phyloP scores from a whole-genome alignment of 2,797 vertebrate species.

The Bufotes viridis region DNA sequence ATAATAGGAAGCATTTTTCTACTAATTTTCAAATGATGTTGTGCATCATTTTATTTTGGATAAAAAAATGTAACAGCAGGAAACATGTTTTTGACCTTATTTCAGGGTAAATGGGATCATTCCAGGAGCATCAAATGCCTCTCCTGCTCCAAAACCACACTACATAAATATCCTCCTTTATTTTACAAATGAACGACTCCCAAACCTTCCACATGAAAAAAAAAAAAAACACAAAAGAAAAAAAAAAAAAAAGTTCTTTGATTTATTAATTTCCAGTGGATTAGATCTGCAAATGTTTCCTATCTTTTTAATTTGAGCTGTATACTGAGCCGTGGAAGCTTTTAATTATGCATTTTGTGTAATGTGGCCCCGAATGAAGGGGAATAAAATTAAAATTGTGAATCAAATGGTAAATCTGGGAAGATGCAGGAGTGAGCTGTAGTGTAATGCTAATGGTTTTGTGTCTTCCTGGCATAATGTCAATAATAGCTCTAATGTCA shows the following conservation, averaged over 20 bases:
- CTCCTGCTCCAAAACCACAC: constrained; percentile 38
- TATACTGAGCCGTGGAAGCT: constrained; percentile 77
- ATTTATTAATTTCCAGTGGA: constrained; percentile 83
- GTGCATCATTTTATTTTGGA: neutral
- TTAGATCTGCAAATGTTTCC: constrained; percentile 82
- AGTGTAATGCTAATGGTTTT: constrained; percentile 91
- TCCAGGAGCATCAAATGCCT: constrained; percentile 27
- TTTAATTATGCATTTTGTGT: constrained; percentile 84
- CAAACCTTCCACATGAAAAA: constrained; percentile 22
- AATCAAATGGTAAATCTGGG: constrained; percentile 82
- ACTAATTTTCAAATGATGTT: neutral
- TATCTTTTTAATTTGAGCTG: constrained; percentile 82
- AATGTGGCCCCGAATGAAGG: constrained; percentile 77
- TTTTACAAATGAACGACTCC: constrained; percentile 33
- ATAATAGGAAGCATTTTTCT: neutral
- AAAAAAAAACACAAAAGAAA: constrained; percentile 37
- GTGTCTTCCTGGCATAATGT: constrained; percentile 98
- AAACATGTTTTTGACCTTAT: constrained; percentile 44
- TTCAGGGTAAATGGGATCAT: constrained; percentile 21
- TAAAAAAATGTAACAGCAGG: neutral
- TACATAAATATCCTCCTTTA: constrained; percentile 53
- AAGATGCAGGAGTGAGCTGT: constrained; percentile 82
- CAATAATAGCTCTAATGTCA: constrained; percentile 99
- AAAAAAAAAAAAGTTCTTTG: constrained; percentile 69
- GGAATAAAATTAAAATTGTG: constrained; percentile 83